These are phyloP conservation scores for Ceyx cyanopectus DNA, from an alignment of 2,113 vertebrate genomes.

Conservation along the genomic window DNA sequence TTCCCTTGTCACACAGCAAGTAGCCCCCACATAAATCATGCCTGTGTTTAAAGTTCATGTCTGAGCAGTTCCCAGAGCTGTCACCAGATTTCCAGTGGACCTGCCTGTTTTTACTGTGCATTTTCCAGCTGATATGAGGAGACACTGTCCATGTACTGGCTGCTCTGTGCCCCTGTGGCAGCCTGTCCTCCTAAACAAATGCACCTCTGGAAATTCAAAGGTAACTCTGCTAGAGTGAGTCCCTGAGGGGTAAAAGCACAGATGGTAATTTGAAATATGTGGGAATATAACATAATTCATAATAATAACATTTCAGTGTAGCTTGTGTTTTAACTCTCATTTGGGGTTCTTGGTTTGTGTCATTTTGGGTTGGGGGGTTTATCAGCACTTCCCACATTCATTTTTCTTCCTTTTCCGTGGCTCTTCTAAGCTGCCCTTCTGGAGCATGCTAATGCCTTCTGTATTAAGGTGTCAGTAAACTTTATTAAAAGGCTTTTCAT, in stretches of 20 bases:
- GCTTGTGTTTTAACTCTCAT: slow-evolving; percentile 16
- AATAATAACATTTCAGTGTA: not conserved
- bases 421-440: not conserved
- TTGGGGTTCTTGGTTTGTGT: slow-evolving; percentile 29
- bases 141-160: not conserved
- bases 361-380: not conserved
- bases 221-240: not conserved
- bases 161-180: not conserved
- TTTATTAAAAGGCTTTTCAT: not conserved
- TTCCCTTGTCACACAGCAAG: not conserved
- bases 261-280: not conserved
- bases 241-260: not conserved
- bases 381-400: not conserved
- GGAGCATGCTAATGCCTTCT: not conserved
- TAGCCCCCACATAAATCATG: not conserved
- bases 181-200: not conserved
- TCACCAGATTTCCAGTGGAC: not conserved
- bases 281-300: no score
- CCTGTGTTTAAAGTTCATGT: not conserved
- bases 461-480: not conserved
- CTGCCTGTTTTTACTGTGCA: not conserved
- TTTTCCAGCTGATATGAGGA: not conserved
- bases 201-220: not conserved
- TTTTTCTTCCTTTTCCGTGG: not conserved
- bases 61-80: not conserved